Percentiles rank a stretch among this genome's conserved stretches.
phyloP scores from a whole-genome alignment of 2,797 vertebrate genomes.

The Cottoperca gobio region DNA sequence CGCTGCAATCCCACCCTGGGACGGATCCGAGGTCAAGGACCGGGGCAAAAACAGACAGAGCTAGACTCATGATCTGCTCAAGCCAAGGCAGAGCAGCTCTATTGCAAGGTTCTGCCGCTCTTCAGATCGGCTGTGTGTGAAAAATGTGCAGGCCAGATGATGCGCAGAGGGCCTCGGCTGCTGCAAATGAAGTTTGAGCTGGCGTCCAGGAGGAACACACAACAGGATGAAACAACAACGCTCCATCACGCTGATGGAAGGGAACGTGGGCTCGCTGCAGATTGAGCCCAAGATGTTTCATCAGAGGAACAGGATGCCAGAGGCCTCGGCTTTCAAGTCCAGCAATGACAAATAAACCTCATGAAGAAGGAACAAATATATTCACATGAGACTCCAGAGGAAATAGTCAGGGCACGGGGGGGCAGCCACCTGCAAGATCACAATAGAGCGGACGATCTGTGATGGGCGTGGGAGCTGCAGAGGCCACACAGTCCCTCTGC shows the following conservation, averaged over 20 bases:
- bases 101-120: constrained; percentile 39
- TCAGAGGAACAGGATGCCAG: constrained; percentile 68
- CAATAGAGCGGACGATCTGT: constrained; percentile 48
- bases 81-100: constrained; percentile 34
- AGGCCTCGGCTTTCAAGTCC: constrained; percentile 67
- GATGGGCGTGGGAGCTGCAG: constrained; percentile 43
- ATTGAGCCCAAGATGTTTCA: constrained; percentile 72
- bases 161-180: constrained; percentile 43
- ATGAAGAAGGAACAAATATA: constrained; percentile 65
- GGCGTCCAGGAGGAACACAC: constrained; percentile 74
- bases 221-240: constrained; percentile 76
- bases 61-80: constrained; percentile 25
- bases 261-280: constrained; percentile 45
- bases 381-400: constrained; percentile 54
- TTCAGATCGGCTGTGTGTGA: constrained; percentile 45
- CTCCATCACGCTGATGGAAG: constrained; percentile 66
- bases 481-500: constrained; percentile 62
- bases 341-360: constrained; percentile 72
- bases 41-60: constrained; percentile 61
- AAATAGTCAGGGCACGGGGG: constrained; percentile 48
- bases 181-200: constrained; percentile 61
- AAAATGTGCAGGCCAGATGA: constrained; percentile 83
- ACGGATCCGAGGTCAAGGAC: constrained; percentile 71
- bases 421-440: constrained; percentile 74
- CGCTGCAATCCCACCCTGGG: constrained; percentile 55